phyloP scores from a whole-genome alignment of 2,888 invertebrate species.

The Agrochola litura region DNA sequence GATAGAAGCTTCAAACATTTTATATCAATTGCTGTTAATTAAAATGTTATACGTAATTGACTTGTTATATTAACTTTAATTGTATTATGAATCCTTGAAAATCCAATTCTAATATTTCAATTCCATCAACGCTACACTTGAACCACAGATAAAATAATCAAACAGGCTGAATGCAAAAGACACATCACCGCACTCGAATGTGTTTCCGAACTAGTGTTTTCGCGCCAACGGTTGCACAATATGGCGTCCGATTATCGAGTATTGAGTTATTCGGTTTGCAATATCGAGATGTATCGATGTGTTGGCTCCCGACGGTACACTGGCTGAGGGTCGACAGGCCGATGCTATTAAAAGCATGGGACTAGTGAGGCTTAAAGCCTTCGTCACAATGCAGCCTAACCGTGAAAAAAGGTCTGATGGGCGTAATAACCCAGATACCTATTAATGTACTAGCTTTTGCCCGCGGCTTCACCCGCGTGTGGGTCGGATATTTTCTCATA shows the following conservation, averaged over 20 bases:
- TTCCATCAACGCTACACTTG: constrained; percentile 25
- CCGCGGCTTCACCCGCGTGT: background rate
- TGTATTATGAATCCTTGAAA: constrained; percentile 23
- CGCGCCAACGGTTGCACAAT: constrained; percentile 56
- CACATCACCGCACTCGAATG: constrained; percentile 52
- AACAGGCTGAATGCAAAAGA: constrained; percentile 32
- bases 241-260: constrained; percentile 45
- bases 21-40: constrained; percentile 16
- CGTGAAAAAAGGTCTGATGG: constrained; percentile 80
- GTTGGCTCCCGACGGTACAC: constrained; percentile 75
- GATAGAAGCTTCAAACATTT: constrained; percentile 4
- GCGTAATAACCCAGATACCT: constrained; percentile 81
- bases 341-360: constrained; percentile 80
- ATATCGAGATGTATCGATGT: constrained; percentile 71
- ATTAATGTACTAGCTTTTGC: constrained; percentile 41
- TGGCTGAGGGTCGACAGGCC: constrained; percentile 74
- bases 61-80: constrained; percentile 10
- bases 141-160: constrained; percentile 35
- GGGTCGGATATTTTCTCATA: background rate
- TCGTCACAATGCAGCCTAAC: constrained; percentile 74
- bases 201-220: constrained; percentile 41
- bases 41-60: constrained; percentile 6
- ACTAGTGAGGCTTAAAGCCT: constrained; percentile 76
- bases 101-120: constrained; percentile 10
- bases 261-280: constrained; percentile 47